Conservation (phyloP, 2,797 vertebrate species). For the Trichosurus vulpecula region DNA sequence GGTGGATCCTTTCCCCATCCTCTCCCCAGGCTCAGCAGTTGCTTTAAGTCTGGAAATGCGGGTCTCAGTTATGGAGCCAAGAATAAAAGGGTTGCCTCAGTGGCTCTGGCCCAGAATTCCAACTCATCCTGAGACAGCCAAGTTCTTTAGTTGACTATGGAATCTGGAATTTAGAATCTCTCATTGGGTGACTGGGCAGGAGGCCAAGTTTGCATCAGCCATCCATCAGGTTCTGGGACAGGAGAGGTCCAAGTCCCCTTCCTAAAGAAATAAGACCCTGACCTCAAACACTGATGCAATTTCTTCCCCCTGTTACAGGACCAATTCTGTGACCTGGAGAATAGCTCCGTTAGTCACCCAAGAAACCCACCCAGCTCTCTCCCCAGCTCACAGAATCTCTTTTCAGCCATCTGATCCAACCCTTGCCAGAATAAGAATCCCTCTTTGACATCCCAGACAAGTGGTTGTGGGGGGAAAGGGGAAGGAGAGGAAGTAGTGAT, state of each 20-base stretch:
- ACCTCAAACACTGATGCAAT: neutral
- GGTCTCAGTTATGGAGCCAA: neutral
- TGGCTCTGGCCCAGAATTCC: neutral
- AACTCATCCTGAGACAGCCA: neutral
- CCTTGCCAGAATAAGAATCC: neutral
- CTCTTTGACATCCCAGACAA: neutral
- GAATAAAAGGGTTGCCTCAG: neutral
- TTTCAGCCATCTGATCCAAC: neutral
- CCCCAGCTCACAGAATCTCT: neutral
- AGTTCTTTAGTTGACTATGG: neutral
- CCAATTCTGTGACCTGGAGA: neutral
- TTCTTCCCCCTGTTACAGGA: neutral
- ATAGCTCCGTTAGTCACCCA: neutral
- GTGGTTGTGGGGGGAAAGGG: no score
- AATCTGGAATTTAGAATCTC: neutral
- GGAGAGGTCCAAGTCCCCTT: neutral
- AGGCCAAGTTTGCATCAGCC: neutral
- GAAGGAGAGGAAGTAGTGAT: neutral
- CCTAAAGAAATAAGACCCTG: neutral
- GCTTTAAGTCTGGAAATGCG: neutral
- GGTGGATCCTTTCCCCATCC: neutral
- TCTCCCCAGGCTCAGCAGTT: neutral
- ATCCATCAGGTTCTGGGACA: neutral
- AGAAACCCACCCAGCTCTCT: neutral
- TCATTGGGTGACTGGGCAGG: neutral